Conservation (phyloP, 2,797 vertebrate species). For the Ctenopoma kingsleyae region DNA sequence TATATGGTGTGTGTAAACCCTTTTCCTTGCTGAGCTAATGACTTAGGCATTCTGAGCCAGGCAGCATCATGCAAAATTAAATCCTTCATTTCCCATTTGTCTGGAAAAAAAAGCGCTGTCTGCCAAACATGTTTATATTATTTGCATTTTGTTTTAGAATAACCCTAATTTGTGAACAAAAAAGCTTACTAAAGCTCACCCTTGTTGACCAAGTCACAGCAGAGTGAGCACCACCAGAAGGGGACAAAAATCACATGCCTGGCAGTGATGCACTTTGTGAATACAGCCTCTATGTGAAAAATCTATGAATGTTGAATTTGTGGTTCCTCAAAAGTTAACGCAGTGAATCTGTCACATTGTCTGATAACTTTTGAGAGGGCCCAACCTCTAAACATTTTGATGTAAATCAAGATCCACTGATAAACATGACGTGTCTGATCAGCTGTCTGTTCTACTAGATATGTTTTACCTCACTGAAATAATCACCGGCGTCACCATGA, state of each 20-base stretch:
- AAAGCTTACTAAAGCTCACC: constrained; percentile 57
- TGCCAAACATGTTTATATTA: constrained; percentile 55
- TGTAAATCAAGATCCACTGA: constrained; percentile 25
- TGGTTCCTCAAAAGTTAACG: neutral
- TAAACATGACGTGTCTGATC: constrained; percentile 19
- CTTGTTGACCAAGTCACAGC: constrained; percentile 63
- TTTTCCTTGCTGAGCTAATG: constrained; percentile 75
- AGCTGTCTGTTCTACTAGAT: constrained; percentile 38
- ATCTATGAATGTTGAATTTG: neutral
- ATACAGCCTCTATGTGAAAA: constrained; percentile 1
- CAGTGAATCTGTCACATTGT: constrained; percentile 1
- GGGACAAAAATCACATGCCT: constrained; percentile 21
- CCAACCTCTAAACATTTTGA: constrained; percentile 24
- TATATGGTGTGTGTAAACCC: constrained; percentile 72
- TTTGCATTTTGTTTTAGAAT: constrained; percentile 65
- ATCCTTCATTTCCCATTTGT: constrained; percentile 49
- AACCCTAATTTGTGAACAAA: constrained; percentile 73
- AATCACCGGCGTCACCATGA: constrained; percentile 39
- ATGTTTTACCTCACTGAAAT: constrained; percentile 29
- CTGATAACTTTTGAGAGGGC: constrained; percentile 17
- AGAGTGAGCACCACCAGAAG: constrained; percentile 37
- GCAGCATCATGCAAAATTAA: constrained; percentile 70
- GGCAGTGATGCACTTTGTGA: constrained; percentile 13
- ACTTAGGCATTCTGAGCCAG: constrained; percentile 64
- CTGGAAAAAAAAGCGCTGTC: constrained; percentile 1